Conservation (phyloP, 1,140 invertebrate genomes). For the Drosophila watanabei region DNA sequence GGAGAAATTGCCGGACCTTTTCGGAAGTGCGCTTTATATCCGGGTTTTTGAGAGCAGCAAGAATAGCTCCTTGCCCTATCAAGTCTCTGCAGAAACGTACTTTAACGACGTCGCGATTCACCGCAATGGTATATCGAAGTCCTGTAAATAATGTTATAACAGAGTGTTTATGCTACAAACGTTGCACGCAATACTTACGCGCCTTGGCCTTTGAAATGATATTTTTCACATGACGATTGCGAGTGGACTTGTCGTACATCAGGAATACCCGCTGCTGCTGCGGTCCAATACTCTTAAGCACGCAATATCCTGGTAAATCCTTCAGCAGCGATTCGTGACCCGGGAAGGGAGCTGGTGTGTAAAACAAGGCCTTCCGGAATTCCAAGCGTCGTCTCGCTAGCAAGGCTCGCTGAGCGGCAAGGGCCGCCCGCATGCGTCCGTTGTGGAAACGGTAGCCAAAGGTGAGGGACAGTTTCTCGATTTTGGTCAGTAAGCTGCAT, state of each 20-base stretch:
- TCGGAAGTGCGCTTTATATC: neutral
- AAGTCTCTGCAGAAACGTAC: conserved; percentile 1
- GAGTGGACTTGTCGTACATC: conserved; percentile 1
- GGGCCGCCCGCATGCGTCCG: conserved; percentile 21
- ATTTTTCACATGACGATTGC: neutral
- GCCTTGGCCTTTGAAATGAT: neutral
- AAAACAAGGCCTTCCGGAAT: neutral
- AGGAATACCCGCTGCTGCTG: conserved; percentile 6
- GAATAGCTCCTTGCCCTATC: neutral
- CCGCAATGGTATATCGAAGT: conserved; percentile 4
- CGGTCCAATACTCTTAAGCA: neutral
- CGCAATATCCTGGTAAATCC: rapidly evolving
- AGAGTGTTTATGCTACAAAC: too few relatives aligned
- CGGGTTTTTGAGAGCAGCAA: neutral
- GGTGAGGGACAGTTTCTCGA: conserved; percentile 21
- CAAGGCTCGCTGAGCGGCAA: conserved; percentile 6
- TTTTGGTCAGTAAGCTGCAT: neutral
- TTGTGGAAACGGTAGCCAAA: conserved; percentile 44
- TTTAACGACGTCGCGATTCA: neutral
- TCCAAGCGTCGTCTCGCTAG: neutral
- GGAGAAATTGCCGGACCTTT: neutral
- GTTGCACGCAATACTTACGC: neutral
- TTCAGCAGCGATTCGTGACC: neutral
- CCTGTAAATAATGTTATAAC: neutral
- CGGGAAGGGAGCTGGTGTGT: conserved; percentile 1